Percentiles rank a stretch among this genome's conserved stretches.
Conservation (phyloP, 2,797 vertebrate species). For the Takifugu rubripes region DNA sequence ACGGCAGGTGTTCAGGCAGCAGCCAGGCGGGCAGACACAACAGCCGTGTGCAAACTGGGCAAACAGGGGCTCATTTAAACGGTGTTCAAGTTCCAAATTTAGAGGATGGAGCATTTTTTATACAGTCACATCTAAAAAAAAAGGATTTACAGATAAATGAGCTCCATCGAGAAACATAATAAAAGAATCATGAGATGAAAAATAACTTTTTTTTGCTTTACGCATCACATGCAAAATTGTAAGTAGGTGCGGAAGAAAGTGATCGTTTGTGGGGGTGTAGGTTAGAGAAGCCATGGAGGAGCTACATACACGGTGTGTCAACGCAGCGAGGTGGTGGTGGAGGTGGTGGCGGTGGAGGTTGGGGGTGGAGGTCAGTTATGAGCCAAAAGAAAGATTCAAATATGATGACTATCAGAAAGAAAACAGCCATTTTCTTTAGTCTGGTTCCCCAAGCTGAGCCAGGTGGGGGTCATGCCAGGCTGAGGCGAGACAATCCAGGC, state of each 20-base stretch:
- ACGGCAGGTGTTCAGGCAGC: slow-evolving; percentile 32
- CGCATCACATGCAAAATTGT: slow-evolving; percentile 67
- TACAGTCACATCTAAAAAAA: slow-evolving; percentile 47
- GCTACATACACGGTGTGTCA: slow-evolving; percentile 14
- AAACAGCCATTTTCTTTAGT: slow-evolving; percentile 47
- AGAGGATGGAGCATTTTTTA: slow-evolving; percentile 1
- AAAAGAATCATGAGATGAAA: slow-evolving; percentile 44
- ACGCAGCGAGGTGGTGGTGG: too few species aligned
- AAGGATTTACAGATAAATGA: slow-evolving; percentile 29
- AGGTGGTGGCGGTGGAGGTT: background rate
- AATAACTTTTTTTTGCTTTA: slow-evolving; percentile 21
- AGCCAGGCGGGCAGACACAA: slow-evolving; percentile 51
- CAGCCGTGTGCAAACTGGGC: slow-evolving; percentile 48
- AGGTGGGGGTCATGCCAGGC: slow-evolving; percentile 49
- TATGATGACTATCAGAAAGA: slow-evolving; percentile 63
- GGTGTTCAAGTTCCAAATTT: slow-evolving; percentile 40
- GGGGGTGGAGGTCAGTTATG: slow-evolving; percentile 28
- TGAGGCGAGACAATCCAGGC: slow-evolving; percentile 43
- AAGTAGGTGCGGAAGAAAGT: slow-evolving; percentile 36
- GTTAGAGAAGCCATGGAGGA: slow-evolving; percentile 41
- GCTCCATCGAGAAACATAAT: slow-evolving; percentile 47
- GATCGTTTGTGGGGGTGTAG: slow-evolving; percentile 22
- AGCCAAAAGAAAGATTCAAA: slow-evolving; percentile 40
- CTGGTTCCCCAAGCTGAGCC: slow-evolving; percentile 32
- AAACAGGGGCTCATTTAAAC: background rate